These are phyloP conservation scores for Piliocolobus tephrosceles DNA, from an alignment of 2,113 vertebrate species.

Conservation along the genomic window DNA sequence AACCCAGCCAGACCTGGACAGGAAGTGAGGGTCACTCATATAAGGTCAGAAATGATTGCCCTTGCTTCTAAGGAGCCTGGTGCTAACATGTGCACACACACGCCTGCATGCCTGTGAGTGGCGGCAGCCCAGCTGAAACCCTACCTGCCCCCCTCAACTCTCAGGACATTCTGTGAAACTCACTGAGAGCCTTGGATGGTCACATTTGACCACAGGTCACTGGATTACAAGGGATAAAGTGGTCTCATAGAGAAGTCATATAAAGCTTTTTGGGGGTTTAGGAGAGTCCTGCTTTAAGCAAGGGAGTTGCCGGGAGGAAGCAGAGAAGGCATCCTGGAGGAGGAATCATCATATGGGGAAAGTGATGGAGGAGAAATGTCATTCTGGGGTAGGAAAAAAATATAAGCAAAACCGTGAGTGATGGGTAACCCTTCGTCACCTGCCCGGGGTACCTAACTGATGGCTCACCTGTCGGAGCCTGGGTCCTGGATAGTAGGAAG, in stretches of 20 bases:
- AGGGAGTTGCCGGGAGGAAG: not conserved
- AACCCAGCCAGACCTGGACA: not conserved
- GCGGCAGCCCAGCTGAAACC: not conserved
- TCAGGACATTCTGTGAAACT: not conserved
- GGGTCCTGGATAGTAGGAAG: not conserved
- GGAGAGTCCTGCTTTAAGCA: not conserved
- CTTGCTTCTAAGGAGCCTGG: not conserved
- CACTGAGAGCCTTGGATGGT: not conserved
- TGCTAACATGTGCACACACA: rapidly evolving
- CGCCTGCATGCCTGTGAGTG: not conserved
- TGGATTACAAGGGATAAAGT: not conserved
- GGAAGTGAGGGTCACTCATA: not conserved
- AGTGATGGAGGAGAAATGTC: not conserved
- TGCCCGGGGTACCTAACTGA: not conserved
- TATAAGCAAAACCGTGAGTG: not conserved
- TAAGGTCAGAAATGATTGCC: not conserved
- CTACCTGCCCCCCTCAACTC: not conserved
- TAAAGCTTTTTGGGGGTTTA: not conserved
- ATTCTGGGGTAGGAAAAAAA: not conserved
- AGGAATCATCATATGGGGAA: not conserved
- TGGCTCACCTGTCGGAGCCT: not conserved
- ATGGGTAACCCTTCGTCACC: not conserved
- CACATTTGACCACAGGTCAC: not conserved
- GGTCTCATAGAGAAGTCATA: not conserved
- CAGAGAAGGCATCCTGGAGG: not conserved